A percentile compares a stretch with the other conserved stretches of the same genome.
phyloP scores from a whole-genome alignment of 2,113 vertebrate genomes.

The Chlamydotis undulata region DNA sequence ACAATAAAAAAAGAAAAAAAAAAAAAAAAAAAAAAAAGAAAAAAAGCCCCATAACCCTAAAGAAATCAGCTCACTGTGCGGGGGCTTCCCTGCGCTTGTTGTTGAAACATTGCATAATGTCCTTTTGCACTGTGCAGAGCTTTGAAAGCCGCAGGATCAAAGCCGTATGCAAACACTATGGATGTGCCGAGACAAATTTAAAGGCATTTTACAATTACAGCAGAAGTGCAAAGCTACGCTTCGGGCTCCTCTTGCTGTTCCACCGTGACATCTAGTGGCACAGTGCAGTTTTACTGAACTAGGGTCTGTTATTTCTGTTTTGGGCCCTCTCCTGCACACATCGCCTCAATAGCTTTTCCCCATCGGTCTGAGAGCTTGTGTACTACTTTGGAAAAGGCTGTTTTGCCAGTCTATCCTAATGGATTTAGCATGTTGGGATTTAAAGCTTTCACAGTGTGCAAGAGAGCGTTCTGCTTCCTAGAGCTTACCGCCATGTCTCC shows the following conservation, averaged over 20 bases:
- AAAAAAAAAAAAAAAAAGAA: background rate
- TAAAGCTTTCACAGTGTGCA: background rate
- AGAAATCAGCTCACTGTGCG: background rate
- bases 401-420: background rate
- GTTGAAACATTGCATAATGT: background rate
- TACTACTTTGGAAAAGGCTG: background rate
- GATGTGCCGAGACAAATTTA: background rate
- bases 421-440: background rate
- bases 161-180: background rate
- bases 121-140: background rate
- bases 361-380: accelerated
- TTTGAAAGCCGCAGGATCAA: background rate
- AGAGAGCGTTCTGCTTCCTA: background rate
- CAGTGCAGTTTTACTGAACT: background rate
- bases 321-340: background rate
- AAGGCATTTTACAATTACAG: background rate
- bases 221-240: background rate
- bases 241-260: background rate
- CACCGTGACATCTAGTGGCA: conserved; percentile 62
- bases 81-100: background rate
- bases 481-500: accelerated
- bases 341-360: background rate
- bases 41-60: background rate
- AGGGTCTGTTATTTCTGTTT: accelerated
- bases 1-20: background rate